Conservation (phyloP, 2,888 invertebrate species). For the Tachystola acroxantha region DNA sequence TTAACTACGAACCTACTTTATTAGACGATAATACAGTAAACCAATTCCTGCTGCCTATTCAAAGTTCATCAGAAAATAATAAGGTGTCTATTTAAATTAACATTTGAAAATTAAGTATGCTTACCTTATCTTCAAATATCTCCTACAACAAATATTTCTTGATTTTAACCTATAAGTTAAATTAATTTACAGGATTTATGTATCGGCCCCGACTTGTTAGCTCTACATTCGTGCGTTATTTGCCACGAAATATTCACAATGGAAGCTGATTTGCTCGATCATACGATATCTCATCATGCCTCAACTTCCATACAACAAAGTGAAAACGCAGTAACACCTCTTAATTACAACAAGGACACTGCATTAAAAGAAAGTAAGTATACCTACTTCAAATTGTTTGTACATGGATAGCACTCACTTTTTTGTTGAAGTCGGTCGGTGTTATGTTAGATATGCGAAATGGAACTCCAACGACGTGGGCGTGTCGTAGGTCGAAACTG, state of each 20-base stretch:
- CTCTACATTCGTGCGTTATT: constrained; percentile 60
- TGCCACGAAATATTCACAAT: constrained; percentile 69
- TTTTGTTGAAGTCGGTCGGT: too few relatives aligned
- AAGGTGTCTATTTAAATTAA: too few relatives aligned
- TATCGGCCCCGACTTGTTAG: constrained; percentile 50
- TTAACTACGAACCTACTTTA: constrained; percentile 56
- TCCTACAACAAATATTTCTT: too few relatives aligned
- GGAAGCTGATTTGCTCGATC: constrained; percentile 60
- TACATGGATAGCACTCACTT: too few relatives aligned
- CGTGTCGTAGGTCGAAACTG: too few relatives aligned
- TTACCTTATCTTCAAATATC: too few relatives aligned
- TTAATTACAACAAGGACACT: constrained; percentile 16
- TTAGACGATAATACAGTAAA: constrained; percentile 66
- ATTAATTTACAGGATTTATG: constrained; percentile 35
- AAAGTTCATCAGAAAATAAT: constrained; percentile 23
- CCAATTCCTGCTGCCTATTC: constrained; percentile 59
- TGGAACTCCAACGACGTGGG: too few relatives aligned
- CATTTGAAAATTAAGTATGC: too few relatives aligned
- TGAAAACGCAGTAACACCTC: constrained; percentile 12
- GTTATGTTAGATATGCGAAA: too few relatives aligned
- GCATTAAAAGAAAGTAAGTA: constrained; percentile 14
- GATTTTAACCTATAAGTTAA: too few relatives aligned
- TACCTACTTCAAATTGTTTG: too few relatives aligned
- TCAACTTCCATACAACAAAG: constrained; percentile 28
- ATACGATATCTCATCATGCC: constrained; percentile 60